Evolutionary conservation across 2,888 invertebrate species (phyloP).

Genomic region (Galeruca laticollis): DNA sequence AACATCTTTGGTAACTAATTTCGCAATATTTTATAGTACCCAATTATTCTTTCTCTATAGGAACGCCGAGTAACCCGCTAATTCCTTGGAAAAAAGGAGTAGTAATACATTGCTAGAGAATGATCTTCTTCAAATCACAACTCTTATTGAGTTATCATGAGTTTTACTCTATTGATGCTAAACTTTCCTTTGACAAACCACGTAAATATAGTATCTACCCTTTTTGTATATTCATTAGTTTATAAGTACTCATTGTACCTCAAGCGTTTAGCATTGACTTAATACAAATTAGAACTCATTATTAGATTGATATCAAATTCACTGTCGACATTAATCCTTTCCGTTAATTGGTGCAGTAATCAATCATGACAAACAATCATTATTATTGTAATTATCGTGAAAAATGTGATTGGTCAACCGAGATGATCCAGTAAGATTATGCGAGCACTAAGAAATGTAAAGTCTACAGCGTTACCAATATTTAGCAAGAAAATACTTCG

Average conservation of each 20-base stretch:
- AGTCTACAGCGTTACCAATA: slow-evolving; percentile 11
- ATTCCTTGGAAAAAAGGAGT: too few relatives aligned
- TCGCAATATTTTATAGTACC: too few relatives aligned
- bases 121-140: too few relatives aligned
- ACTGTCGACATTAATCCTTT: slow-evolving; percentile 30
- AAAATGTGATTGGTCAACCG: slow-evolving; percentile 50
- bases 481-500: not conserved
- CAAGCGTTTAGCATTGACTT: not conserved
- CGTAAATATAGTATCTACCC: not conserved
- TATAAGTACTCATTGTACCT: not conserved
- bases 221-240: not conserved
- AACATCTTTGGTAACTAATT: too few relatives aligned
- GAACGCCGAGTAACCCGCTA: too few relatives aligned
- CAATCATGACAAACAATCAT: slow-evolving; percentile 43
- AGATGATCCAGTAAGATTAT: slow-evolving; percentile 51
- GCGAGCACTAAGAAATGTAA: not conserved
- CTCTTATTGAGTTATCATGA: too few relatives aligned
- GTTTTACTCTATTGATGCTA: too few relatives aligned
- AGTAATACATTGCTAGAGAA: too few relatives aligned
- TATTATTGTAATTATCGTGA: slow-evolving; percentile 39
- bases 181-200: too few relatives aligned
- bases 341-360: slow-evolving; percentile 35
- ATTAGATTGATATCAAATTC: not conserved
- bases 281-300: not conserved
- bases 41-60: too few relatives aligned